Base-by-base conservation (phyloP, 2,888 invertebrate genomes). In the Tachina grossa region DNA sequence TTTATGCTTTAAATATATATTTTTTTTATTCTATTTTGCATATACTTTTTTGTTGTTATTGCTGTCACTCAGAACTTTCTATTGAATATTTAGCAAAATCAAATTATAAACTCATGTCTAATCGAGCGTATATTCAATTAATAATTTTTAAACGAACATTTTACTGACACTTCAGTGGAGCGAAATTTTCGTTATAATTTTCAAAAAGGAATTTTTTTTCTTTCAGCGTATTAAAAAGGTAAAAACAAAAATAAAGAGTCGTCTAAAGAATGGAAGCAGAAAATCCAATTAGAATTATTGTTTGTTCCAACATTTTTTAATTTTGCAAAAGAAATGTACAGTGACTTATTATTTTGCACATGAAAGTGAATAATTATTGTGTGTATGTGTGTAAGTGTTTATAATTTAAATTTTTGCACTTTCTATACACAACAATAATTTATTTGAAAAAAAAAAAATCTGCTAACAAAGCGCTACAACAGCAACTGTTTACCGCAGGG, bases 241-340 rank as follows among this genome's bases (percentile, higher is more conserved):
- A n/a, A 14, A 47, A n/a, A n/a, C 9, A 49, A 9, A 39, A n/a
- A 49, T 11, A 49, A 16, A 45, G 19, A 63, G 19, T 1, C n/a
- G 5, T 49, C 14, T 9, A 22, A 72, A 31, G 19, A 13, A 57
- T 11, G 9, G 39, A 59, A 22, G 53, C 16, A 63, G 5, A 71
- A 79, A 79, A 71, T 79, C 63, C 71, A 79, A 78, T 83, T 71
- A 74, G 72, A 68, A 69, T 45, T 55, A 57, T 78, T 77, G 45
- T 83, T 45, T 22, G 14, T 53, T 45, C 13, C 13, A 69, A n/a
- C 22, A 39, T 22, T 43, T 45, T 55, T 16, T 65, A n/a, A 39
- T 71, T 57, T 57, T 13, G 22, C 59, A 68, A 59, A 69, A 11
- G 22, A 69, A 68, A 55, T 9, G 9, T 22, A 22, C 59, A 22